phyloP scores from a whole-genome alignment of 1,140 invertebrate species.

The Saccostrea cuccullata region DNA sequence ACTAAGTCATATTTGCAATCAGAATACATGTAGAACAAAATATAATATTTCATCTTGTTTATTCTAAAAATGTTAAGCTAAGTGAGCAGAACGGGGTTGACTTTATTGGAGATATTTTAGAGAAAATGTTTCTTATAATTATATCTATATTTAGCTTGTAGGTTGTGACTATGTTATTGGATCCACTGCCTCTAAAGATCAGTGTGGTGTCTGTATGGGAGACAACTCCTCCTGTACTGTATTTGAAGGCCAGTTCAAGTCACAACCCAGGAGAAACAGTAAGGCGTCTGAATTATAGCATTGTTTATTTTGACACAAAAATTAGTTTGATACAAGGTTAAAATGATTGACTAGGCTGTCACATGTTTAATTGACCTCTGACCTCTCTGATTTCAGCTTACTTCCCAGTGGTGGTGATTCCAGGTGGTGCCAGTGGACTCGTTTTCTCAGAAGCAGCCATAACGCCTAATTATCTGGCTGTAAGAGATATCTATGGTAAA shows the following conservation, averaged over 20 bases:
- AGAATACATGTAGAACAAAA: too few relatives aligned
- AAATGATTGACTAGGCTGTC: too few relatives aligned
- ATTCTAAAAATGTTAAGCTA: too few relatives aligned
- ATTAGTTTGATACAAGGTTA: too few relatives aligned
- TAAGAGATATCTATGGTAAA: conserved; percentile 65
- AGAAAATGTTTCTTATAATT: too few relatives aligned
- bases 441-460: conserved; percentile 52
- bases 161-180: conserved; percentile 91
- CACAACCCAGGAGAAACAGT: conserved; percentile 58
- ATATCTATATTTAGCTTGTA: conserved; percentile 51
- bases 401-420: conserved; percentile 60
- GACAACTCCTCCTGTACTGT: conserved; percentile 87
- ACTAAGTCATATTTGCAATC: too few relatives aligned
- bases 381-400: conserved; percentile 53
- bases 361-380: too few relatives aligned
- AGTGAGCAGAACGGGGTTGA: too few relatives aligned
- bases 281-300: background rate
- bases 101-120: too few relatives aligned
- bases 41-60: too few relatives aligned
- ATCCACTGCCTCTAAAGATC: conserved; percentile 86
- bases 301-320: too few relatives aligned
- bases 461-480: conserved; percentile 61
- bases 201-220: conserved; percentile 91
- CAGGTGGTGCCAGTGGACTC: conserved; percentile 58
- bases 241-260: conserved; percentile 59